Evolutionary conservation across 2,888 invertebrate species (phyloP).

Genomic region (Eupithecia vulgata): DNA sequence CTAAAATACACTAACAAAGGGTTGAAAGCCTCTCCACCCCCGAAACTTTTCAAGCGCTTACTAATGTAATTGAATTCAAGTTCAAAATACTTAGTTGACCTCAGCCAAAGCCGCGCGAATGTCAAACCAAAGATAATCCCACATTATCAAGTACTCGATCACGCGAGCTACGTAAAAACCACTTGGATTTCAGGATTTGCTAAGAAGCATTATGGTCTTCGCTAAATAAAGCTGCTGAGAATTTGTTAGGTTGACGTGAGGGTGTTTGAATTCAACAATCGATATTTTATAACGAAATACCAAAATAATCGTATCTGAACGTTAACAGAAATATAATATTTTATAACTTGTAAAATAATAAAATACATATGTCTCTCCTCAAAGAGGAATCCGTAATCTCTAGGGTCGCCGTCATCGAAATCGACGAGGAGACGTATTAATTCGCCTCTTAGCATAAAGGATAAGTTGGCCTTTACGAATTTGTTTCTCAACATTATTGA

Average conservation of each 20-base stretch:
- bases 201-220: conserved; percentile 17
- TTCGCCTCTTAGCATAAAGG: too few relatives aligned
- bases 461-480: not conserved
- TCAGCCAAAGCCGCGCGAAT: conserved; percentile 16
- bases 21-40: conserved; percentile 17
- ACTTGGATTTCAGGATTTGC: conserved; percentile 33
- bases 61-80: conserved; percentile 31
- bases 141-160: conserved; percentile 42
- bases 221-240: conserved; percentile 18
- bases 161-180: conserved; percentile 33
- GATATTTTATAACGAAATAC: not conserved
- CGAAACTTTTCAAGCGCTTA: conserved; percentile 19
- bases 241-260: conserved; percentile 13
- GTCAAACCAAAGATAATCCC: conserved; percentile 30
- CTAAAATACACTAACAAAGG: conserved; percentile 10
- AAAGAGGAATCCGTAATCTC: too few relatives aligned
- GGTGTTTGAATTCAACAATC: conserved; percentile 1
- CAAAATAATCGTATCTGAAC: too few relatives aligned
- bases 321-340: too few relatives aligned
- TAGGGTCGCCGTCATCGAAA: too few relatives aligned
- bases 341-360: too few relatives aligned
- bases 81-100: conserved; percentile 32
- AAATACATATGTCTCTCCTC: too few relatives aligned
- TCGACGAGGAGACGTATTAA: too few relatives aligned
- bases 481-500: not conserved